Evolutionary conservation across 2,888 invertebrate species (phyloP).

Genomic region (Euspilapteryx auroguttella): DNA sequence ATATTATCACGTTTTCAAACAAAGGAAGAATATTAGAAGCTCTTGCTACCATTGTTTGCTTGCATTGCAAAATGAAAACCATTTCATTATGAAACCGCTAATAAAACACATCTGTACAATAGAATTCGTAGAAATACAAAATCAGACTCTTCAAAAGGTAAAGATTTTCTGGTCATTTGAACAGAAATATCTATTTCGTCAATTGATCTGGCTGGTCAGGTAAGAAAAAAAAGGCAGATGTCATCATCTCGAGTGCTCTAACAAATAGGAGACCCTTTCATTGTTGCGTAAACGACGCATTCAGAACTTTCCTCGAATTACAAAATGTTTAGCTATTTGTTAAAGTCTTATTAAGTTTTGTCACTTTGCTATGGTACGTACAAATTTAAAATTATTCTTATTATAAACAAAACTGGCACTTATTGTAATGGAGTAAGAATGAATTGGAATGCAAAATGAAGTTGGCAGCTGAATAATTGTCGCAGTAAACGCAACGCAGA

Average conservation of each 20-base stretch:
- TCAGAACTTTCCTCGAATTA: conserved; percentile 51
- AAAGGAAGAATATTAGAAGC: not conserved
- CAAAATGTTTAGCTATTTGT: conserved; percentile 59
- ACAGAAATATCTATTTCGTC: conserved; percentile 47
- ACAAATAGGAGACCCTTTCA: conserved; percentile 31
- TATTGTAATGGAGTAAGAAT: conserved; percentile 9
- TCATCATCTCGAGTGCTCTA: conserved; percentile 26
- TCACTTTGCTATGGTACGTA: conserved; percentile 22
- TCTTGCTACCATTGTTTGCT: not conserved
- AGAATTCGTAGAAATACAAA: conserved; percentile 22
- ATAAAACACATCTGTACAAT: too few relatives aligned
- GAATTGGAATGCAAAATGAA: conserved; percentile 7
- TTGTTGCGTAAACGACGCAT: conserved; percentile 50
- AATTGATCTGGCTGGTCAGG: conserved; percentile 27
- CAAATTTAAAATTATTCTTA: not conserved
- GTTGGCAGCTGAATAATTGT: conserved; percentile 35
- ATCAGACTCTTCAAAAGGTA: conserved; percentile 13
- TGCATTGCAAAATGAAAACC: not conserved
- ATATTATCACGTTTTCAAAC: conserved; percentile 14
- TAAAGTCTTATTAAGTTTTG: conserved; percentile 55
- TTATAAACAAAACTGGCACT: conserved; percentile 11
- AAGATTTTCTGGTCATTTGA: conserved; percentile 58
- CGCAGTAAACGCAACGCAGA: conserved; percentile 35
- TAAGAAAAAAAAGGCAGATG: conserved; percentile 46
- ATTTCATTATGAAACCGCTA: not conserved